Base-by-base conservation (phyloP, 2,113 vertebrate species). In the Aegithalos caudatus region DNA sequence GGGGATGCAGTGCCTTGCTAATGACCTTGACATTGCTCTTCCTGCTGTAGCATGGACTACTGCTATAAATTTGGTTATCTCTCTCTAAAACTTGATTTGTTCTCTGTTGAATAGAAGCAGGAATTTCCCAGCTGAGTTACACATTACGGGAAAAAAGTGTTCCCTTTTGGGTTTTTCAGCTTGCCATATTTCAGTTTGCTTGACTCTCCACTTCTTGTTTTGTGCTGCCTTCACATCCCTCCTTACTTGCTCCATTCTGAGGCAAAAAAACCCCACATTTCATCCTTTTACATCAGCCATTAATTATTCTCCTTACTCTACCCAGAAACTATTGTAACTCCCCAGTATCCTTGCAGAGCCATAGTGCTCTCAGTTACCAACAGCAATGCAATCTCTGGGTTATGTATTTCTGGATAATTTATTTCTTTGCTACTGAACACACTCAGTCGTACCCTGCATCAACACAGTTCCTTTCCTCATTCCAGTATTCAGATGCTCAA, bases 91-190 rank as follows among this genome's bases (percentile, higher is more conserved):
- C 92, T 90, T 92, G 88, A 94, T 94, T 97, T 97, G 88, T 94
- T 95, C 90, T 95, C 67, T 5, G 35, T 66, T 88, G 92, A 94
- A 94, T 58, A 90, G 88, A 88, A 97, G 90, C 90, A 95, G 12
- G 82, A 50, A 95, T 96, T 95, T 95, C 94, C 96, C 96, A 96
- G 88, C 71, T 93, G 95, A 97, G 90, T 93, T 95, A 76, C 79
- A 83, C 71, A 83, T 94, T 96, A 96, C 2, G 1, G 94, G 71
- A 88, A 92, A 92, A 93, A 97, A 92, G 86, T 83, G 90, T 92
- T 94, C 92, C 92, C 94, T 90, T 96, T 94, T 86, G 96, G 94
- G 82, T 93, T 97, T 96, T 95, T 97, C 95, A 90, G 54, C 76
- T 72, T 74, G 86, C 76, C 64, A 58, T 94, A 96, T 96, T 97